Evolutionary conservation across 1,140 invertebrate genomes (phyloP).

Genomic region (Aphelinus certus): DNA sequence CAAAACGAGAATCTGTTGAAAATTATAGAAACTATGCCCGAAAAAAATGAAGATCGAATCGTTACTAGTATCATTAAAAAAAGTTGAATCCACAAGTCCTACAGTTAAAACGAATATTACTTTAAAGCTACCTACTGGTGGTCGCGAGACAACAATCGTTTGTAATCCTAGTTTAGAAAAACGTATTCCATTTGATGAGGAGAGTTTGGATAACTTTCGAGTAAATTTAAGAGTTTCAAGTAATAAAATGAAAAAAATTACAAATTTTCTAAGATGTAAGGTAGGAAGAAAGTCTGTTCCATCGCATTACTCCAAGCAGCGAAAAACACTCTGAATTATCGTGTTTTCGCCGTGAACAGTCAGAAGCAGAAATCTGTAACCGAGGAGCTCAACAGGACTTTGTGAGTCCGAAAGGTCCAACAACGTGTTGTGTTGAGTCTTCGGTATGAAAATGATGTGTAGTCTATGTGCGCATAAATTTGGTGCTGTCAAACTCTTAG

Average conservation of each 20-base stretch:
- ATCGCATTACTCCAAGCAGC: conserved; percentile 4
- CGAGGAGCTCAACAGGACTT: too few species aligned
- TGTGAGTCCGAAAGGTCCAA: too few species aligned
- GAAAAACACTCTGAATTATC: too few species aligned
- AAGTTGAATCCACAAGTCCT: background rate
- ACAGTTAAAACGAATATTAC: background rate
- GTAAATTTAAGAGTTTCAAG: conserved; percentile 1
- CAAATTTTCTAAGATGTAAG: conserved; percentile 23
- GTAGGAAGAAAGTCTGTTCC: conserved; percentile 21
- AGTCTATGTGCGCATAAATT: too few species aligned
- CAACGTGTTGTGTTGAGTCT: too few species aligned
- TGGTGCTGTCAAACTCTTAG: too few species aligned
- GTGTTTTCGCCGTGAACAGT: too few species aligned
- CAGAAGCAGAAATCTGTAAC: too few species aligned
- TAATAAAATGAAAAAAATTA: conserved; percentile 24
- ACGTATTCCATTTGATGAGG: conserved; percentile 10
- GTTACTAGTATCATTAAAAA: conserved; percentile 17
- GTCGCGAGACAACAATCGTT: background rate
- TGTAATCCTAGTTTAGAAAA: background rate
- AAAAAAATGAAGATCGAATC: conserved; percentile 30
- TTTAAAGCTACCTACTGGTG: background rate
- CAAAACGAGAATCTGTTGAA: too few species aligned
- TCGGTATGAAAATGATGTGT: too few species aligned
- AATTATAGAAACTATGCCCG: background rate
- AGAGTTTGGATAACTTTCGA: conserved; percentile 18